A percentile compares a stretch with the other conserved stretches of the same genome.
Conservation (phyloP, 2,797 vertebrate genomes). For the Neopelma chrysocephalum region DNA sequence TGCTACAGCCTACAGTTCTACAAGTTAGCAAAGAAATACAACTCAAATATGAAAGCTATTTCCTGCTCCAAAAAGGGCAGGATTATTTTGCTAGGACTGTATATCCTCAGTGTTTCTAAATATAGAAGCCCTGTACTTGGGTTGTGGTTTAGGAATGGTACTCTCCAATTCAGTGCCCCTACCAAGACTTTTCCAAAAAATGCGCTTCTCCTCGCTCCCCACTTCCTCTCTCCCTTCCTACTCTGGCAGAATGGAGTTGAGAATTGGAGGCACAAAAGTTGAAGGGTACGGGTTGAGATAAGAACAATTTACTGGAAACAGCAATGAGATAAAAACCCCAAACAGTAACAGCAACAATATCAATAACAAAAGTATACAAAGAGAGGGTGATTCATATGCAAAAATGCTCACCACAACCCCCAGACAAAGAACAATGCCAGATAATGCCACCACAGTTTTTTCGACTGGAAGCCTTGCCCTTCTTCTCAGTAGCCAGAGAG, state of each 20-base stretch:
- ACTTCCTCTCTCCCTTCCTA: not conserved
- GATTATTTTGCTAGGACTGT: not conserved
- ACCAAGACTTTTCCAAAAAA: not conserved
- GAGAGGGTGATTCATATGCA: not conserved
- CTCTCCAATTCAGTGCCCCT: not conserved
- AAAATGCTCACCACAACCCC: not conserved
- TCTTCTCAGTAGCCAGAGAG: not conserved
- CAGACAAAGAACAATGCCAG: not conserved
- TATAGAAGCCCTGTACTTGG: rapidly evolving
- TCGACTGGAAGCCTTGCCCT: not conserved
- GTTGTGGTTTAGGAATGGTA: not conserved
- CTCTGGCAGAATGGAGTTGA: not conserved
- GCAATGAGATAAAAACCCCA: not conserved
- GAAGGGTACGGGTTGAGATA: not conserved
- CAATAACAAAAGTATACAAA: no score
- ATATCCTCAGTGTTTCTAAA: not conserved
- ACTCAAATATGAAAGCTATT: not conserved
- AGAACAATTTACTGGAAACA: not conserved
- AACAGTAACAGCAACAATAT: not conserved
- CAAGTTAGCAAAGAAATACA: not conserved
- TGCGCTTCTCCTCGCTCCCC: not conserved
- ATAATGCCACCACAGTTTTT: not conserved
- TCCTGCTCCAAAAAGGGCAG: not conserved
- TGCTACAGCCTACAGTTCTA: not conserved
- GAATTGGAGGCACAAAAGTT: not conserved